A percentile compares a stretch with the other conserved stretches of the same genome.
These are phyloP conservation scores for Pelodytes ibericus DNA, from an alignment of 2,797 vertebrate genomes.

Conservation along the genomic window DNA sequence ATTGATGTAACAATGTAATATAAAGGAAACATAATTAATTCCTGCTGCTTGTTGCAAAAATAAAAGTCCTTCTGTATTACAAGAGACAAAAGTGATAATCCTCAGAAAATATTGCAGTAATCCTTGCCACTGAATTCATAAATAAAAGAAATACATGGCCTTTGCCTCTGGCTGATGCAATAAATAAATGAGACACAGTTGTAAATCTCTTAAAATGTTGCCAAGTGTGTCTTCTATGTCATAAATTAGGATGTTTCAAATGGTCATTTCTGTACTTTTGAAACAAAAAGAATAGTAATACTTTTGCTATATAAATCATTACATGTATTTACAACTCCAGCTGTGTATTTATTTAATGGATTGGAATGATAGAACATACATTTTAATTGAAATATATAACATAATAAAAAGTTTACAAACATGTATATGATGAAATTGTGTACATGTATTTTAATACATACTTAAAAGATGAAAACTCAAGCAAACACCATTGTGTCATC, in stretches of 20 bases:
- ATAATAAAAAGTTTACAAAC: no score
- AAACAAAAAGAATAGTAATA: no score
- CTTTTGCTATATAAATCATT: no score
- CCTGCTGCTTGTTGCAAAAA: neutral
- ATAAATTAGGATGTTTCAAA: neutral
- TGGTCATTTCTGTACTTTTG: neutral
- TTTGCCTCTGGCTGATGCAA: neutral
- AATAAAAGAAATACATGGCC: neutral
- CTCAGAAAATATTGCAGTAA: neutral
- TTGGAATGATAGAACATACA: no score
- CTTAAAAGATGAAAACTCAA: no score
- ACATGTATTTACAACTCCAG: no score
- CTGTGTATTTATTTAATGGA: no score
- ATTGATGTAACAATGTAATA: no score
- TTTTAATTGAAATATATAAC: no score
- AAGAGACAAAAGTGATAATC: neutral
- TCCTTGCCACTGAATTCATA: neutral
- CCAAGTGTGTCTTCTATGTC: neutral
- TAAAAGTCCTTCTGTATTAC: neutral
- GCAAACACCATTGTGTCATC: no score
- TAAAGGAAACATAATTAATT: neutral
- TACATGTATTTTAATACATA: no score
- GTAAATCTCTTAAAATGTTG: neutral
- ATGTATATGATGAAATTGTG: no score
- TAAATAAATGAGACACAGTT: conserved; percentile 3